Percentiles rank a stretch among this genome's conserved stretches.
These are phyloP conservation scores for Callocephalon fimbriatum DNA, from an alignment of 2,113 vertebrate genomes.

Conservation along the genomic window DNA sequence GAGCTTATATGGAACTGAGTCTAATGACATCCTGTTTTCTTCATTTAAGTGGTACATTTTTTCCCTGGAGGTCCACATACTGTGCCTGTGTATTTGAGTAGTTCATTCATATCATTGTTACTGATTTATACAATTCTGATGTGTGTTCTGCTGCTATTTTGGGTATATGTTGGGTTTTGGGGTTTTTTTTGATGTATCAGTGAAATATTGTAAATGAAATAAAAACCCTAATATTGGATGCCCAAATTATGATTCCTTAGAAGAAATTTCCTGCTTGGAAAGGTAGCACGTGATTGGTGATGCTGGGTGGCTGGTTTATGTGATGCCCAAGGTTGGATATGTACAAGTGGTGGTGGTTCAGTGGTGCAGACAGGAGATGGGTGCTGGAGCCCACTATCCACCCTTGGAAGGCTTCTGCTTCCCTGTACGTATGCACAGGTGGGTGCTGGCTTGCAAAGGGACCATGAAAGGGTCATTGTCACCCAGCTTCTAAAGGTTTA, in stretches of 20 bases:
- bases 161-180: neutral
- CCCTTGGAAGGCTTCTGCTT: neutral
- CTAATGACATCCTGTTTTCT: neutral
- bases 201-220: neutral
- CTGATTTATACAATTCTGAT: neutral
- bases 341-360: rapidly evolving
- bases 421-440: neutral
- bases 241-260: neutral
- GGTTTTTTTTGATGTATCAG: neutral
- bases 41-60: neutral
- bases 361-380: rapidly evolving
- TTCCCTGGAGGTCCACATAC: neutral
- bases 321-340: too few relatives aligned
- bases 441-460: neutral
- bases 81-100: neutral
- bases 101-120: neutral
- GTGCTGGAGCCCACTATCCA: neutral
- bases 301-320: too few relatives aligned
- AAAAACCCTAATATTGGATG: neutral
- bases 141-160: neutral
- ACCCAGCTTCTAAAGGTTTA: neutral
- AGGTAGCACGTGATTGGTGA: neutral
- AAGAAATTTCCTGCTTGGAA: neutral
- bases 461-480: neutral
- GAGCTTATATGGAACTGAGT: neutral